Conservation (phyloP, 2,797 vertebrate genomes). For the Crax fasciolata region DNA sequence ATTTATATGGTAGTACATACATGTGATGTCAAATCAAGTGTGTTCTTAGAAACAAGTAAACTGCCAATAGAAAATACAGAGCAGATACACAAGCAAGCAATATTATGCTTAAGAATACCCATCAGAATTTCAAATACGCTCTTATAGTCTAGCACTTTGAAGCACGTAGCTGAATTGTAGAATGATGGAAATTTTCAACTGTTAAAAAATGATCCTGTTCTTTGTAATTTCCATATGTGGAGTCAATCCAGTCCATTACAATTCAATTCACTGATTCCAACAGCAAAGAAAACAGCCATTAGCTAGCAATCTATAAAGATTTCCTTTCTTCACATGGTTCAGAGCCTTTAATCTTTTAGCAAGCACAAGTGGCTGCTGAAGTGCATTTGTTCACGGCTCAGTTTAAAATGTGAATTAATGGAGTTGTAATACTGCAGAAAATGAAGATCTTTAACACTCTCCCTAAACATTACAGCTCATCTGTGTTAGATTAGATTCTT, state of each 20-base stretch:
- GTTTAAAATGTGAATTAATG: constrained; percentile 38
- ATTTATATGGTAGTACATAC: neutral
- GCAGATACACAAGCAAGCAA: neutral
- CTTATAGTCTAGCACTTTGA: neutral
- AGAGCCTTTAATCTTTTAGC: constrained; percentile 64
- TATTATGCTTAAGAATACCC: neutral
- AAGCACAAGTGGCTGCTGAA: constrained; percentile 55
- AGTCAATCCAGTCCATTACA: constrained; percentile 43
- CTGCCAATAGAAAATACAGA: neutral
- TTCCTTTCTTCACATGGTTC: constrained; percentile 51
- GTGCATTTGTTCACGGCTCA: constrained; percentile 37
- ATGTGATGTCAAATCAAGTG: neutral
- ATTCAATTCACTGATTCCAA: constrained; percentile 50
- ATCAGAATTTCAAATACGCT: neutral
- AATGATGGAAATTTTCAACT: constrained; percentile 5
- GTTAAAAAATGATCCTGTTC: constrained; percentile 1
- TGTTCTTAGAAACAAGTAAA: neutral
- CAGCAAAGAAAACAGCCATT: constrained; percentile 62
- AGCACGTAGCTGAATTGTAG: neutral
- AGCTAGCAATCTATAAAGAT: constrained; percentile 49
- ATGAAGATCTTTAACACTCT: constrained; percentile 33
- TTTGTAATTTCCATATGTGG: constrained; percentile 36
- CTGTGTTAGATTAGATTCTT: neutral
- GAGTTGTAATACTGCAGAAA: constrained; percentile 24
- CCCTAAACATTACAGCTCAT: neutral